Evolutionary conservation across 2,113 vertebrate species (phyloP).

Genomic region (Orientallactaga bullata): DNA sequence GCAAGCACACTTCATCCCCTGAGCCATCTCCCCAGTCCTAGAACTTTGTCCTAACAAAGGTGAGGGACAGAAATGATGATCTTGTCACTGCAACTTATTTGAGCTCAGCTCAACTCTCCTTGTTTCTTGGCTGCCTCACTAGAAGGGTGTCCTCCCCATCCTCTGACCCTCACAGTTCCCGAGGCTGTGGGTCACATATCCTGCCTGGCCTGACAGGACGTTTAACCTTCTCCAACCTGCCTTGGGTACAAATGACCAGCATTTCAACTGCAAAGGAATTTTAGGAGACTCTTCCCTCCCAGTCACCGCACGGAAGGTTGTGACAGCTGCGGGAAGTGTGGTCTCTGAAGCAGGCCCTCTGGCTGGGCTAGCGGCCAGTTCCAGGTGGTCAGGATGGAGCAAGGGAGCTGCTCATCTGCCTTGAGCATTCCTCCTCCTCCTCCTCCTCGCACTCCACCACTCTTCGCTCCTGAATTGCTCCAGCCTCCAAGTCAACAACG

Average conservation of each 20-base stretch:
- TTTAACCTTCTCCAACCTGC: neutral
- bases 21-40: too few relatives aligned
- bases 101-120: neutral
- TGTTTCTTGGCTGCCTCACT: neutral
- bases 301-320: fast-evolving
- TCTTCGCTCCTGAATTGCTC: neutral
- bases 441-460: too few relatives aligned
- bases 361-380: neutral
- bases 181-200: neutral
- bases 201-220: neutral
- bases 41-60: neutral
- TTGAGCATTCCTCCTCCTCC: neutral
- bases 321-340: neutral
- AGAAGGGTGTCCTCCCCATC: neutral
- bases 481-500: fast-evolving
- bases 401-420: neutral
- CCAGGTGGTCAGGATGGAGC: neutral
- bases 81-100: fast-evolving
- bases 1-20: too few relatives aligned
- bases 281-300: neutral
- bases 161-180: fast-evolving
- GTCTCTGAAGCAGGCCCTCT: neutral
- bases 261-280: neutral
- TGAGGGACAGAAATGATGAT: neutral
- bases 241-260: neutral